A percentile compares a stretch with the other conserved stretches of the same genome.
Evolutionary conservation across 2,113 vertebrate genomes (phyloP).

Genomic region (Triplophysa dalaica): DNA sequence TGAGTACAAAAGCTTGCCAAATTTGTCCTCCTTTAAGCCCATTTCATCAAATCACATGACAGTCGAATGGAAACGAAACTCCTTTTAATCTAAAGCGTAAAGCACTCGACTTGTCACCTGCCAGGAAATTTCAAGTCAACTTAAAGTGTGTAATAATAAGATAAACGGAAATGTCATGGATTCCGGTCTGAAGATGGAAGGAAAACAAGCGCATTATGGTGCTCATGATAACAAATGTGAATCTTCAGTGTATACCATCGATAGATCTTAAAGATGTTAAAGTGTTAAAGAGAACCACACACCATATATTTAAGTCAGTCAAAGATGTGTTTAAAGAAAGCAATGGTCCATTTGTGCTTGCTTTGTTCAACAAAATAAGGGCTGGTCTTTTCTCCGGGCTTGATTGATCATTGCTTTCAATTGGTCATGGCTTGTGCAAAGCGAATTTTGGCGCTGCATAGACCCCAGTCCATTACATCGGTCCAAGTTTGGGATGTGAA

Average conservation of each 20-base stretch:
- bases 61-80: conserved; percentile 39
- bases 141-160: conserved; percentile 30
- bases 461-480: conserved; percentile 44
- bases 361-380: background rate
- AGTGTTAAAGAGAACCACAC: background rate
- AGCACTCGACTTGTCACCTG: conserved; percentile 32
- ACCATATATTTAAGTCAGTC: conserved; percentile 8
- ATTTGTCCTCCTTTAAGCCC: conserved; percentile 18
- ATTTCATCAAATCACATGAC: conserved; percentile 43
- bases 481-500: conserved; percentile 40
- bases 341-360: background rate
- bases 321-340: conserved; percentile 12
- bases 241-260: background rate
- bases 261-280: background rate
- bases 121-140: conserved; percentile 38
- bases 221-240: background rate
- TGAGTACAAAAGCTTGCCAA: conserved; percentile 30
- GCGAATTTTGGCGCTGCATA: conserved; percentile 17
- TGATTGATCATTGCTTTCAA: conserved; percentile 68
- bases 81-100: conserved; percentile 23
- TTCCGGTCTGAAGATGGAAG: conserved; percentile 17
- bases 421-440: conserved; percentile 62
- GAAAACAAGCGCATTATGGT: background rate
- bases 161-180: conserved; percentile 26
- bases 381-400: conserved; percentile 56